Evolutionary conservation across 2,113 vertebrate species (phyloP), one percentile per base, ranked within the genome.

Genomic region (Pungitius pungitius): DNA sequence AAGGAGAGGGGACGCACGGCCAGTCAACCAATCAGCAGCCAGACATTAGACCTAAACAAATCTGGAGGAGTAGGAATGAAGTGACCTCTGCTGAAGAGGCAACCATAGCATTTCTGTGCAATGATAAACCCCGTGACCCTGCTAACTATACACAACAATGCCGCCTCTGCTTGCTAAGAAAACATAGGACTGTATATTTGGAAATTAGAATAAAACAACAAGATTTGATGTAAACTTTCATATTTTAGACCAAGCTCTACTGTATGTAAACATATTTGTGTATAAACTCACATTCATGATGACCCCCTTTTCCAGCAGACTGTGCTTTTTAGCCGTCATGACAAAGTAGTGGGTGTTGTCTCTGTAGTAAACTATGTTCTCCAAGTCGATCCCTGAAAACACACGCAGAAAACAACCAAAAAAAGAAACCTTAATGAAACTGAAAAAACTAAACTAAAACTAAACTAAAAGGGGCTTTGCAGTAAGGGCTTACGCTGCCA

Each of bases 361-460:
- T 86, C 95, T 97, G 71, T 99, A 99, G 92, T 99, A 99, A 71
- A 99, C 98, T 56, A 99, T 99, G 91, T 99, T 99, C 91, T 99
- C 98, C 68, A 99, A 86, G 83, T 99, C 97, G 24, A 99, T 96
- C 65, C 98, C 98, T 99, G 89, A 89, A 90, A 90, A 86, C 47
- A 91, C 0, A 12, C 66, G n/a, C 5, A 62, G 6, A 11, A 35
- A 18, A 15, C 22, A n/a, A n/a, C n/a, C n/a, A 18, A 12, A 40
- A 18, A 12, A 40, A 13, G 10, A 55, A n/a, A 51, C 64, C 56
- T 0, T 8, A 52, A 8, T 40, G 47, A 35, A 35, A 35, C 6
- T 5, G 5, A 30, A 30, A 3, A 30, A 30, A 30, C 30, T 30
- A 5, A 30, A 30, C 30, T 3, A 30, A 30, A 30, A 54, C 12